Percentiles rank a stretch among this genome's conserved stretches.
Evolutionary conservation across 2,888 invertebrate genomes (phyloP).

Genomic region (Neocrepidodera transversa): DNA sequence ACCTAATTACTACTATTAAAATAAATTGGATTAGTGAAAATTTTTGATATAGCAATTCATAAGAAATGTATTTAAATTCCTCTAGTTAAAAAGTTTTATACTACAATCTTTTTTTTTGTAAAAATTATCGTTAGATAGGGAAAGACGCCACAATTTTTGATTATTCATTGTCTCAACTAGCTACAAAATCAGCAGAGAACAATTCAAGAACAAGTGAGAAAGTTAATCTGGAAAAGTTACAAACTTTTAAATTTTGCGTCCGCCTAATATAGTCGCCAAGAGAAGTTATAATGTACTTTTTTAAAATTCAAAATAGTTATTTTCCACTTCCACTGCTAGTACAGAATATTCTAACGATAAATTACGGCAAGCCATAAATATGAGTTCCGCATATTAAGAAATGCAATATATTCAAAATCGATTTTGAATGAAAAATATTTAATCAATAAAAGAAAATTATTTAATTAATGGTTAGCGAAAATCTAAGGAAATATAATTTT

Average conservation of each 20-base stretch:
- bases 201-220: conserved; percentile 22
- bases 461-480: too few species aligned
- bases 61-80: too few species aligned
- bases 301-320: conserved; percentile 11
- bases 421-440: too few species aligned
- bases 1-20: too few species aligned
- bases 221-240: conserved; percentile 29
- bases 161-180: conserved; percentile 25
- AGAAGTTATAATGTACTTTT: conserved; percentile 4
- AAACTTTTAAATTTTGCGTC: conserved; percentile 7
- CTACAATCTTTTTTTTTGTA: too few species aligned
- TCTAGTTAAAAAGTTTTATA: too few species aligned
- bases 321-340: not conserved
- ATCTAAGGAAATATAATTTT: too few species aligned
- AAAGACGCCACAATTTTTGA: not conserved
- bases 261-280: conserved; percentile 7
- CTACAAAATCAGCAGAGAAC: conserved; percentile 18
- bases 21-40: too few species aligned
- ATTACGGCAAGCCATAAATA: conserved; percentile 1
- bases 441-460: too few species aligned
- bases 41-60: too few species aligned
- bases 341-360: not conserved
- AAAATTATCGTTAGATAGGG: too few species aligned
- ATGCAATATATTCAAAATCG: too few species aligned
- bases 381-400: conserved; percentile 1